phyloP scores from a whole-genome alignment of 2,888 invertebrate species.

The Phengaris arion region DNA sequence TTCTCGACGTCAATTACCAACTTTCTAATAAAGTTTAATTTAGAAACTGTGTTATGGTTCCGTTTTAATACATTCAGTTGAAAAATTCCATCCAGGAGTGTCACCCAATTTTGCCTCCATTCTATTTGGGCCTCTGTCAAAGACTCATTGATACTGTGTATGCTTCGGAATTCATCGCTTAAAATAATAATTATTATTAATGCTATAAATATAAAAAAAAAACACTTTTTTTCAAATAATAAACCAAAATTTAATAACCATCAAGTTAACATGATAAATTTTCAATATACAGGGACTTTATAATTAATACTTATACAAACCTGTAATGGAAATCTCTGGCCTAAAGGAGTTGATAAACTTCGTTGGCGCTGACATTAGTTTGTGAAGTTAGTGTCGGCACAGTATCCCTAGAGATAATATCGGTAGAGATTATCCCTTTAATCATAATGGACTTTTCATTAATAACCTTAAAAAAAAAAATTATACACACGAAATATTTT shows the following conservation, averaged over 20 bases:
- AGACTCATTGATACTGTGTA: slow-evolving; percentile 45
- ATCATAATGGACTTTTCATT: slow-evolving; percentile 4
- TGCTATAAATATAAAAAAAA: slow-evolving; percentile 31
- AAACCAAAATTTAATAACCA: not conserved
- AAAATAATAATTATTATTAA: not conserved
- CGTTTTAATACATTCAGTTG: slow-evolving; percentile 85
- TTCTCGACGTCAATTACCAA: slow-evolving; percentile 47
- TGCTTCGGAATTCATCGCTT: slow-evolving; percentile 53
- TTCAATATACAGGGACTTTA: no score
- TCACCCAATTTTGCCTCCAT: slow-evolving; percentile 89
- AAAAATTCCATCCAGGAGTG: slow-evolving; percentile 89
- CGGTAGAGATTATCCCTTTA: not conserved
- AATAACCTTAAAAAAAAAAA: not conserved
- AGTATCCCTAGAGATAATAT: not conserved
- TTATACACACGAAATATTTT: not conserved
- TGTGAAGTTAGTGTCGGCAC: not conserved
- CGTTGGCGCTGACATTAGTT: slow-evolving; percentile 41
- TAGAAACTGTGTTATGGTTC: slow-evolving; percentile 78
- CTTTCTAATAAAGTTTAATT: slow-evolving; percentile 74
- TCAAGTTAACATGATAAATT: not conserved
- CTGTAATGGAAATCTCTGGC: slow-evolving; percentile 48
- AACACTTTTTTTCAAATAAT: not conserved
- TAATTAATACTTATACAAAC: slow-evolving; percentile 38
- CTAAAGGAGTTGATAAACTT: slow-evolving; percentile 49
- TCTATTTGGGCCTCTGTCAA: slow-evolving; percentile 57